Evolutionary conservation across 2,888 invertebrate species (phyloP), one percentile per base, ranked within the genome.

Genomic region (Hydrotaea diabolus): DNA sequence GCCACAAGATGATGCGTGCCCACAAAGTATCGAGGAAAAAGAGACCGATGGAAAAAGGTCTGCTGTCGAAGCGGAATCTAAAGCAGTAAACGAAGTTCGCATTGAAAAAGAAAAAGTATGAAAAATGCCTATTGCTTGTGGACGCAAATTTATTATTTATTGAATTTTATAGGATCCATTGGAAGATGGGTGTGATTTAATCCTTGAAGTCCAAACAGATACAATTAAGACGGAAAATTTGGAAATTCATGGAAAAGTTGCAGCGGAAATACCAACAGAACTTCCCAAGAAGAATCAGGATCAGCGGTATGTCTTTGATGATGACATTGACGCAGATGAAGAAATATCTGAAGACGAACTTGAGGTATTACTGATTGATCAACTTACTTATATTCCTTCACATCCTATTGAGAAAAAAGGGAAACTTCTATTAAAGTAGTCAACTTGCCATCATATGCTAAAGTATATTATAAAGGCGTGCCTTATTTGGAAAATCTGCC

Each of bases 331-430:
- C 15, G 36, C 26, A 5, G 21, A 39, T 2, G 49, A n/a, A 0
- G 49, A 49, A 3, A n/a, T 2, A 2, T 55, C 43, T n/a, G 71
- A 72, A 23, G 75, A 78, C 9, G 46, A 74, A 21, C 69, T 21
- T 77, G 77, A 64, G 77, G 83, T 80, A 80, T 23, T 39, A 36
- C n/a, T n/a, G n/a, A n/a, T n/a, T n/a, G n/a, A n/a, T n/a, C n/a
- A n/a, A n/a, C n/a, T n/a, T n/a, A n/a, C n/a, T n/a, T n/a, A n/a
- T n/a, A n/a, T n/a, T n/a, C n/a, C n/a, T n/a, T n/a, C n/a, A n/a
- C n/a, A n/a, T n/a, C n/a, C n/a, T n/a, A n/a, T n/a, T n/a, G n/a
- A n/a, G n/a, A n/a, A n/a, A n/a, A n/a, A n/a, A n/a, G n/a, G n/a
- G n/a, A n/a, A n/a, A n/a, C n/a, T n/a, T n/a, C n/a, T n/a, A n/a